phyloP scores from a whole-genome alignment of 2,113 vertebrate species.

The Cryptomyrus ogoouensis region DNA sequence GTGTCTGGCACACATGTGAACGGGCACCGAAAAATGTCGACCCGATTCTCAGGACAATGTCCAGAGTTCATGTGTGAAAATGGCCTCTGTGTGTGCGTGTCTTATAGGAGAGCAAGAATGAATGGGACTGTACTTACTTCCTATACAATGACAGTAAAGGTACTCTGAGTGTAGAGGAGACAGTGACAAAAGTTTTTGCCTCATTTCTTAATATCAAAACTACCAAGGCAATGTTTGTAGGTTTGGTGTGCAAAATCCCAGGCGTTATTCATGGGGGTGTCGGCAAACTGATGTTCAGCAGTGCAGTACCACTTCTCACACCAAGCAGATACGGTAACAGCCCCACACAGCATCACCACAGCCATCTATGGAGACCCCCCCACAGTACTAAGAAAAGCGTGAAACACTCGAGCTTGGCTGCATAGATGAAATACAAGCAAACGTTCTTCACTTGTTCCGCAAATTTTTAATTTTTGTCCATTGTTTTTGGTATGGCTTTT shows the following conservation, averaged over 20 bases:
- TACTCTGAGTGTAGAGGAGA: neutral
- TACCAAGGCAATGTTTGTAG: neutral
- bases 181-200: neutral
- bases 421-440: neutral
- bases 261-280: neutral
- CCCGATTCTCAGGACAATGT: neutral
- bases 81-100: neutral
- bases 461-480: slow-evolving; percentile 56
- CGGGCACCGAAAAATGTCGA: neutral
- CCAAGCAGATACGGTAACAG: neutral
- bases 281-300: neutral
- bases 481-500: slow-evolving; percentile 59
- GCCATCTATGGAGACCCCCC: neutral
- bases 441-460: slow-evolving; percentile 34
- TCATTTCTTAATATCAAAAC: neutral
- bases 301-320: neutral
- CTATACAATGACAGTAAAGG: neutral
- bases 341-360: neutral
- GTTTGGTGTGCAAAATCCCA: neutral
- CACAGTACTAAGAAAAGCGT: neutral
- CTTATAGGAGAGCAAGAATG: neutral
- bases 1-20: neutral
- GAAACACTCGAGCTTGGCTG: neutral
- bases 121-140: neutral
- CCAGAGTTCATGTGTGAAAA: neutral